Conservation (phyloP, 2,888 invertebrate genomes). For the Lasioglossum marginatum region DNA sequence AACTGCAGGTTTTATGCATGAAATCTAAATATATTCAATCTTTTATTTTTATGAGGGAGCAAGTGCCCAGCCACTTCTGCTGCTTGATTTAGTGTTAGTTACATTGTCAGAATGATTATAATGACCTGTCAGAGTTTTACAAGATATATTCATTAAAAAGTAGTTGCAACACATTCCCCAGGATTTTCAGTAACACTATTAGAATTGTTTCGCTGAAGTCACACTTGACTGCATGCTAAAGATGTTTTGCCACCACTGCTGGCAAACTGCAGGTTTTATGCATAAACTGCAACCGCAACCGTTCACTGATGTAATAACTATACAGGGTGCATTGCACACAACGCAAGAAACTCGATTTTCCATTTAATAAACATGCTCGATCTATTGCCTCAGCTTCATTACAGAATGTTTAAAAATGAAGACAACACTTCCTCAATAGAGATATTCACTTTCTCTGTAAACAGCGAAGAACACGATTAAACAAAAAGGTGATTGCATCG, state of each 20-base stretch:
- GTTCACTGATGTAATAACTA: background rate
- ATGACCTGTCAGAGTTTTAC: background rate
- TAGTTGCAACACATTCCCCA: background rate
- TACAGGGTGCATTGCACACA: background rate
- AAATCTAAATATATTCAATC: too few species aligned
- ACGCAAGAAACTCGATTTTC: background rate
- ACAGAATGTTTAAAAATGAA: background rate
- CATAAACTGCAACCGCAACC: background rate
- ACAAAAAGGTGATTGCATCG: background rate
- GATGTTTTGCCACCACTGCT: background rate
- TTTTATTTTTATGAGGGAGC: too few species aligned
- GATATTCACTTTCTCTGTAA: too few species aligned
- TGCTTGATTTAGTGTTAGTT: background rate
- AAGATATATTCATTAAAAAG: background rate
- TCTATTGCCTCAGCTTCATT: background rate
- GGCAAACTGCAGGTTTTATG: background rate
- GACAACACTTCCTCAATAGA: too few species aligned
- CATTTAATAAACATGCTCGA: background rate
- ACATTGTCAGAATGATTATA: background rate
- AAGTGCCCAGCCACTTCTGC: too few species aligned
- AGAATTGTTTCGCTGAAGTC: background rate
- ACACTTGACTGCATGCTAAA: background rate
- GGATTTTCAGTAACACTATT: background rate
- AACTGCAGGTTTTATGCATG: too few species aligned
- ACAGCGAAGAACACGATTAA: background rate